Base-by-base conservation (phyloP, 35 echinoderm and acorn worm species). In the Heliocidaris tuberculata region DNA sequence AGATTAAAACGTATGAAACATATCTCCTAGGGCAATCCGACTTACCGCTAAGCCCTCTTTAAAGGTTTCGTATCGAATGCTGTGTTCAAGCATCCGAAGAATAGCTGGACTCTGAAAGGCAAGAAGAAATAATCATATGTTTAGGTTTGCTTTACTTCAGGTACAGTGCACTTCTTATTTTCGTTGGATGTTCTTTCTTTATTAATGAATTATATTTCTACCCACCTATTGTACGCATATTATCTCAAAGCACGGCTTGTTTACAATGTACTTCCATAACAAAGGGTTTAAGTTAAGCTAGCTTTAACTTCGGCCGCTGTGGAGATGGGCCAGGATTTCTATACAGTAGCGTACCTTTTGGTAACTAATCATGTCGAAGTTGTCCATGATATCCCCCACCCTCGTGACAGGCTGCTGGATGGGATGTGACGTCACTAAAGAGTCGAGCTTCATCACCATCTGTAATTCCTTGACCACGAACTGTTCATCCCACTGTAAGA, bases 321-420 rank as follows among this genome's bases (percentile, higher is more conserved):
- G 35, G 35, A 42, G 35, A 42, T 42, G 35, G 35, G 35, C 35
- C 35, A 42, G 35, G 35, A 42, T 42, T 3, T 42, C 35, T 0
- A 42, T 42, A 42, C 35, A 1, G 35, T 42, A 42, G 21, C 47
- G 17, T 94, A 98, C 97, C 96, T 98, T 98, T 65, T 94, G 95
- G 86, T 98, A 98, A 10, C 71, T 86, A 9, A 97, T 96, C 31
- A 95, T 60, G 88, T 96, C 97, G 60, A 98, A 98, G 78, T 97
- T 98, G 94, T 98, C 89, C 85, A 98, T 92, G 29, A 98, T 97
- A 32, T 97, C 95, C 16, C 95, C 92, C 17, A 94, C 94, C 48
- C 48, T 85, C 8, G 50, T 94, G 48, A 98, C 94, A 48, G 93
- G 95, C 48, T 92, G 86, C n/a, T 97, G 94, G 59, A 98, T 94